Conservation (phyloP, 1,140 invertebrate species). For the Drosophila sp. region DNA sequence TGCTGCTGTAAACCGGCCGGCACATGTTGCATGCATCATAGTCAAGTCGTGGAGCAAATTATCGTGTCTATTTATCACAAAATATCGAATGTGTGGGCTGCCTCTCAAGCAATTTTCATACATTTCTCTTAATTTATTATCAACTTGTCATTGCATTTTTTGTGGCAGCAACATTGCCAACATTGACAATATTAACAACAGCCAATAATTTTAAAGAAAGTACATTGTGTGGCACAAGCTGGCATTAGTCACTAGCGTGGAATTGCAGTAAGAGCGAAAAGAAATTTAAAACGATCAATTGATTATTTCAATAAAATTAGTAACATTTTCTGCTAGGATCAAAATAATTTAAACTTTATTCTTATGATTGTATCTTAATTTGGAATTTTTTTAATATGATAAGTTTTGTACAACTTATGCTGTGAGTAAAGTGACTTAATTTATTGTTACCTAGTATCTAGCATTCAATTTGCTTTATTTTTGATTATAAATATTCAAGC, state of each 20-base stretch:
- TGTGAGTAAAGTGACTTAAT: no score
- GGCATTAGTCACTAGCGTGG: neutral
- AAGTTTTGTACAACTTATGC: no score
- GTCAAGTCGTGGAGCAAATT: conserved; percentile 29
- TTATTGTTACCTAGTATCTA: no score
- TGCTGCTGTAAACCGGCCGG: neutral
- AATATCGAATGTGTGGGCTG: conserved; percentile 35
- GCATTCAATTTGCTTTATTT: no score
- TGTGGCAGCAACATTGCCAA: conserved; percentile 10
- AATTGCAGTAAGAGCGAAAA: neutral
- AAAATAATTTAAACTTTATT: no score
- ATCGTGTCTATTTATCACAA: conserved; percentile 35
- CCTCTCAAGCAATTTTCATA: conserved; percentile 8
- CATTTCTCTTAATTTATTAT: conserved; percentile 10
- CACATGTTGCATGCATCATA: conserved; percentile 39
- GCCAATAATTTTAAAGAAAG: neutral
- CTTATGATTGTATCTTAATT: no score
- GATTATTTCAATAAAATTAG: no score
- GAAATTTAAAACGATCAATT: no score
- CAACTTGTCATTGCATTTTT: conserved; percentile 18
- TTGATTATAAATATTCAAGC: no score
- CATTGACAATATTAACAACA: neutral
- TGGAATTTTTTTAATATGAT: no score
- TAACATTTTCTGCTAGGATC: no score
- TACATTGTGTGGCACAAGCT: neutral